Conservation (phyloP, 2,797 vertebrate species). For the Triplophysa bombifrons region DNA sequence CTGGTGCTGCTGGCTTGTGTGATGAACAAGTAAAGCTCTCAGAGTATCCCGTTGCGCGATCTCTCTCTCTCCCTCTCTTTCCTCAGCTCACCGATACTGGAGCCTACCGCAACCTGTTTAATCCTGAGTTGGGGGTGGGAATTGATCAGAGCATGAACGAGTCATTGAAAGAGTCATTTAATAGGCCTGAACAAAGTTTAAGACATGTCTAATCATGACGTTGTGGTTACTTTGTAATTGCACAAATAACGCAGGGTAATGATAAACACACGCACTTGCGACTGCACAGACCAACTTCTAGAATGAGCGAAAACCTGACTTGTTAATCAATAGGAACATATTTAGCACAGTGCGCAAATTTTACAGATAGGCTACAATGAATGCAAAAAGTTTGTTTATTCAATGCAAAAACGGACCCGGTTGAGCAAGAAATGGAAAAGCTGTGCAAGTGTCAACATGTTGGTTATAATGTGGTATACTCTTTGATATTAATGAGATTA, state of each 20-base stretch:
- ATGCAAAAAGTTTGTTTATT: neutral
- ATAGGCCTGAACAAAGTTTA: neutral
- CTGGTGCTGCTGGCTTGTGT: conserved; percentile 65
- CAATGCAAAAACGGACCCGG: neutral
- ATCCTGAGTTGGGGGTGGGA: conserved; percentile 14
- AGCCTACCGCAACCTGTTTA: neutral
- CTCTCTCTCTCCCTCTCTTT: conserved; percentile 62
- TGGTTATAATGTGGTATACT: neutral
- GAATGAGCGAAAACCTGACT: neutral
- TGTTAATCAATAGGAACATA: neutral
- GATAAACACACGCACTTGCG: neutral
- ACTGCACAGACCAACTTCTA: neutral
- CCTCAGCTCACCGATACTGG: neutral
- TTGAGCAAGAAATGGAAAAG: neutral
- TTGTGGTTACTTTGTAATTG: neutral
- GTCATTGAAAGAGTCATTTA: neutral
- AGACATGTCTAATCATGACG: conserved; percentile 12
- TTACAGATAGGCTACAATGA: neutral
- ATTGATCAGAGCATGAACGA: neutral
- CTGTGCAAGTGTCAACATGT: neutral
- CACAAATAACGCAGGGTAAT: neutral
- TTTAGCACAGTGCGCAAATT: neutral
- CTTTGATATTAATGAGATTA: neutral
- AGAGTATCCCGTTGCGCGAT: conserved; percentile 59
- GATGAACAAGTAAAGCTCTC: conserved; percentile 72